These are phyloP conservation scores for Crotalus viridis DNA, from an alignment of 2,113 vertebrate species.

Conservation along the genomic window DNA sequence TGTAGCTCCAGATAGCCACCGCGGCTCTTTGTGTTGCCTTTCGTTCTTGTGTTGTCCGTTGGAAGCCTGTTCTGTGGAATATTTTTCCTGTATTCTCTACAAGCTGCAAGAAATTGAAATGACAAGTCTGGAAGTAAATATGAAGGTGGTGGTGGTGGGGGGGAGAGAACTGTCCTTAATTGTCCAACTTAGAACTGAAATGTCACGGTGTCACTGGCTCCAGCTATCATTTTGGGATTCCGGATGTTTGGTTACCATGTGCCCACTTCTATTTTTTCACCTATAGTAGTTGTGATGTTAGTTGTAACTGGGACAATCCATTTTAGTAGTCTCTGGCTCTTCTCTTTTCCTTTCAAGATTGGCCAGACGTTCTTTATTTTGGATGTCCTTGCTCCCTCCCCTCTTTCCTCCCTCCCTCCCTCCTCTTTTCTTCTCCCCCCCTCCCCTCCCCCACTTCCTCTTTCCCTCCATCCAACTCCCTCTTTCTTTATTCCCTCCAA, in stretches of 20 bases:
- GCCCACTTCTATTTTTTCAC: neutral
- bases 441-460: neutral
- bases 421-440: neutral
- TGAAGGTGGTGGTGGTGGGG: constrained; percentile 14
- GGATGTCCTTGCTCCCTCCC: neutral
- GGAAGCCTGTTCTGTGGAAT: neutral
- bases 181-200: constrained; percentile 5
- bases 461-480: neutral
- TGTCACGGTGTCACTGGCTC: neutral
- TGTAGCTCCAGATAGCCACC: neutral
- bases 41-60: neutral
- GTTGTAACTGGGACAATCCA: neutral
- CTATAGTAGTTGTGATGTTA: neutral
- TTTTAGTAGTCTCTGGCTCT: neutral
- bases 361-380: neutral
- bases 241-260: neutral
- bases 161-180: neutral
- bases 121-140: constrained; percentile 6
- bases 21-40: neutral
- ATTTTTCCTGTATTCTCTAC: neutral
- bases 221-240: neutral
- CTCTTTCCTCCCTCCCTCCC: too few species aligned
- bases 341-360: neutral
- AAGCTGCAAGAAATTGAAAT: neutral
- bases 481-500: too few species aligned